Base-by-base conservation (phyloP, 2,888 invertebrate genomes). In the Apomyelois bistriatella region DNA sequence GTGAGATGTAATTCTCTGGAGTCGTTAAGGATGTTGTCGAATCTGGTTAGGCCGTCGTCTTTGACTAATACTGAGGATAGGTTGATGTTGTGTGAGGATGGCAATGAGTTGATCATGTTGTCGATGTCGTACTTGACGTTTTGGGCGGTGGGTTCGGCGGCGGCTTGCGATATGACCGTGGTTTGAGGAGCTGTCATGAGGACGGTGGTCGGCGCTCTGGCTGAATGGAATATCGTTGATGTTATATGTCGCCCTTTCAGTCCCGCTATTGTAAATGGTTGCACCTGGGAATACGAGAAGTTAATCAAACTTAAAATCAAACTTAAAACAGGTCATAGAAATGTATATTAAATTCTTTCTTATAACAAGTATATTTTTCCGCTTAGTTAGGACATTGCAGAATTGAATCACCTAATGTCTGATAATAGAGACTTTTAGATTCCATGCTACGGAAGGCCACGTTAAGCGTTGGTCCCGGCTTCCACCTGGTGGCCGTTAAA, bases 91-190 rank as follows among this genome's bases (percentile, higher is more conserved):
- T 80, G 78, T 0, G 72, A 53, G 6, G 64, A 60, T 0, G 79
- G 79, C 46, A 82, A 56, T 0, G 81, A 66, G 63, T 82, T 73
- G 52, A 86, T 83, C 68, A 88, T 80, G 63, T 82, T 82, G 62
- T 89, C 81, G 10, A 85, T 77, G 40, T 85, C 82, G 65, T 84
- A 88, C 49, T 87, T 87, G 57, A 84, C 72, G 16, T 74, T 58
- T 58, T 77, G 72, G 1, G 68, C 68, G 48, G 65, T 64, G 15
- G 63, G 64, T 32, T 79, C 81, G 4, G 73, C 67, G 0, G 76
- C 70, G 7, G 86, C 85, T 48, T 89, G 88, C 0, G 88, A 86
- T 51, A 89, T 89, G 60, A 89, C 86, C 2, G 85, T 83, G 48
- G 86, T 74, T 54, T 84, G 86, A 0, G 89, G 85, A 0, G 84